Base-by-base conservation (phyloP, 2,888 invertebrate genomes). In the Cerastis rubricosa region DNA sequence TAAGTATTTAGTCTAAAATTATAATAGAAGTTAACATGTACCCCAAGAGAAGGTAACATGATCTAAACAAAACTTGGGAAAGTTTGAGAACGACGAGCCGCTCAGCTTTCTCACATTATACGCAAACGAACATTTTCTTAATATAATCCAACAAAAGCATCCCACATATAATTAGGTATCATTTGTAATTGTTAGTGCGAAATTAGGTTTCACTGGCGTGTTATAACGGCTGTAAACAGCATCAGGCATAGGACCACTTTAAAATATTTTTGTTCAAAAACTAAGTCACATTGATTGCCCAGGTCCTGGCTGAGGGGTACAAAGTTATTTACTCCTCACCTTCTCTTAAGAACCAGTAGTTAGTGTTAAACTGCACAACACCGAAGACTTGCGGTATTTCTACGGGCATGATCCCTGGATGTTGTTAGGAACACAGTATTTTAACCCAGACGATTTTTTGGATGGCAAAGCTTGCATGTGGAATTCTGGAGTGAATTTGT, bases 391-490 rank as follows among this genome's bases (percentile, higher is more conserved):
- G 98, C 87, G 92, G 11, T 96, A 97, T 61, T 98, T 97, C 90
- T 98, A 98, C 92, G 76, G 91, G 17, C 97, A 98, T 81, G 98
- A 99, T 89, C 98, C 98, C 0, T 94, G 97, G 4, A 92, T 95
- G 76, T 97, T 97, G 89, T 90, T 94, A 29, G 95, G 92, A 1
- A 70, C 85, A 8, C 93, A 89, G 0, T 83, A 88, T 68, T 92
- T 91, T 1, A 97, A 98, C 88, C 71, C 93, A 47, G 89, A 97
- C 5, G 94, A 98, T 74, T 97, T 99, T 45, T 93, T 99, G n/a
- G 99, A 99, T 0, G 99, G 99, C 0, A 99, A 99, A 93, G 98
- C 99, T 3, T 99, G 99, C 89, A 98, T 99, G 98, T 99, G 99
- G n/a, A n/a, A n/a, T n/a, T n/a, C n/a, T n/a, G n/a, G 99, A 97